Evolutionary conservation across 2,888 invertebrate species (phyloP), one percentile per base, ranked within the genome.

Genomic region (Chalcis sispes): DNA sequence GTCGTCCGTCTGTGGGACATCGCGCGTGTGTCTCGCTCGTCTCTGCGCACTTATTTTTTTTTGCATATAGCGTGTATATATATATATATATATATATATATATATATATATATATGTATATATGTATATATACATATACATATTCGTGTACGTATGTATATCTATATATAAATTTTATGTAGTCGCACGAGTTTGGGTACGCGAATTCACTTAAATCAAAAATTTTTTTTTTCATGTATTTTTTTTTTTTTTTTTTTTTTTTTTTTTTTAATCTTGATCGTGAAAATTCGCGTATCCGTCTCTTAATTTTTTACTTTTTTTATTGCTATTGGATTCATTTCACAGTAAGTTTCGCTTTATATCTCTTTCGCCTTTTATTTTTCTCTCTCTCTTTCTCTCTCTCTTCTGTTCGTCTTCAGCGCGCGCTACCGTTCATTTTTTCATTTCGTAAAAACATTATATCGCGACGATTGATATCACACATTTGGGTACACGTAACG

Each of bases 261-360:
- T 77, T n/a, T n/a, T n/a, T n/a, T n/a, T n/a, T n/a, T 80, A 36
- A 36, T 36, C 36, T 36, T 36, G 4, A 36, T 10, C 36, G 36
- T 61, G 36, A 59, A 71, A 46, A 25, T n/a, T 65, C 42, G 66
- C 75, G 48, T 74, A 54, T 59, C 66, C 77, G 74, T 50, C 71
- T 56, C 36, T 67, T 54, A 27, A 52, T 61, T 65, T 66, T 65
- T 61, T 54, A 74, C 62, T 66, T 72, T 56, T 79, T 70, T 77
- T 75, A 87, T 88, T 88, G 87, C 88, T 88, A 87, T 87, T 84
- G 86, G 84, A 86, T 88, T 87, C 86, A 86, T 87, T 87, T 85
- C 86, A 84, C 85, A 84, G 83, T 87, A 83, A 81, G 81, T 83
- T 81, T 52, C 27, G 66, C 70, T 50, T 18, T 40, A 10, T 29